Evolutionary conservation across 2,888 invertebrate species (phyloP), one percentile per base, ranked within the genome.

Genomic region (Nipponacmea schrenckii): DNA sequence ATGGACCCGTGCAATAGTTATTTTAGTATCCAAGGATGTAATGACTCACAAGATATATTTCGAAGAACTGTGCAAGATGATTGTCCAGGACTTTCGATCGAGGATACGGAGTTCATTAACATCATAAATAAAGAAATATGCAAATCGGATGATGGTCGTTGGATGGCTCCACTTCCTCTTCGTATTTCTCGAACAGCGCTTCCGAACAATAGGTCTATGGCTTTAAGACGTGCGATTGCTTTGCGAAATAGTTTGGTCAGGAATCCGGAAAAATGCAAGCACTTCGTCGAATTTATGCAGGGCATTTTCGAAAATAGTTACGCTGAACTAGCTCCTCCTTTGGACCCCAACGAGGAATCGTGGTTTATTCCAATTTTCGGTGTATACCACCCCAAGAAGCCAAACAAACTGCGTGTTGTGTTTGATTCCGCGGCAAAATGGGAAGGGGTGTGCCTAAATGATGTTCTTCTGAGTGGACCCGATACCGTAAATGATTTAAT

Each of bases 401-500:
- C n/a, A 3, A 24, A 56, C 24, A n/a, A 56, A 24, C 10, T 56
- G 20, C n/a, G 56, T 24, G 56, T 24, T 24, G 56, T 56, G 14
- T 56, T 56, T 15, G 56, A 56, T 24, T 56, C 56, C 7, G 10
- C 56, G 14, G 56, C 56, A 24, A n/a, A 56, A 15, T 17, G 12
- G 2, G 56, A 56, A 56, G 56, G 56, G 56, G 14, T 56, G n/a
- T 56, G 20, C 1, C 56, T 56, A 14, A 56, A 56, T 20, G 24
- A 24, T 24, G 24, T 56, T 24, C 56, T 56, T 15, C 62, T 20
- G 20, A 50, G n/a, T 12, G 56, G 68, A 5, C 72, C 64, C 44
- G 66, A 67, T 48, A 46, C 72, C 39, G 71, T 70, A 10, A 77
- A 77, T 65, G 73, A 63, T 56, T 67, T 77, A 14, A 50, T 77